Evolutionary conservation across 2,888 invertebrate genomes (phyloP).

Genomic region (Myopa tessellatipennis): DNA sequence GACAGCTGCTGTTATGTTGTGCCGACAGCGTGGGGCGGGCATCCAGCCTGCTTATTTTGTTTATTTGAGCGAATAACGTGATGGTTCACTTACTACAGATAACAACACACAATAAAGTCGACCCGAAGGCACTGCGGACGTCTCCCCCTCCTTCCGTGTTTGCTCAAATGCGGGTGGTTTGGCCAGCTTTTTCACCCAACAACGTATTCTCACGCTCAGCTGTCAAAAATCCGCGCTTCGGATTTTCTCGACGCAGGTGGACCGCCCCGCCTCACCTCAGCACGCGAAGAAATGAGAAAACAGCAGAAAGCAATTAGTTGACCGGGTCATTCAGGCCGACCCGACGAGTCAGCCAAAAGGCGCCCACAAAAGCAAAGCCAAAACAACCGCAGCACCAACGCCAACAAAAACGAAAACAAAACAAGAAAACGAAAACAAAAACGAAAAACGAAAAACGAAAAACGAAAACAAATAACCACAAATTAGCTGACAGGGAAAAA

Average conservation of each 20-base stretch:
- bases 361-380: too few species aligned
- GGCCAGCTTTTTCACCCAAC: not conserved
- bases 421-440: constrained; percentile 10
- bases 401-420: constrained; percentile 16
- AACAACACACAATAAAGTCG: too few species aligned
- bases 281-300: not conserved
- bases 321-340: not conserved
- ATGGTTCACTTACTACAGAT: too few species aligned
- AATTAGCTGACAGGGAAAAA: not conserved
- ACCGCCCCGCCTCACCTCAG: constrained; percentile 2
- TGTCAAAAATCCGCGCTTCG: not conserved
- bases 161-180: not conserved
- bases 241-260: constrained; percentile 14
- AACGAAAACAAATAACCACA: constrained; percentile 7
- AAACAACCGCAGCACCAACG: too few species aligned
- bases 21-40: not conserved
- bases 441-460: not conserved
- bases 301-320: constrained; percentile 30
- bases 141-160: not conserved
- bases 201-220: not conserved
- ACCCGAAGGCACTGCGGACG: not conserved
- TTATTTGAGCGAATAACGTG: not conserved
- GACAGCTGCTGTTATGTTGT: not conserved
- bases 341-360: not conserved
- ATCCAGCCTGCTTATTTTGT: not conserved